Base-by-base conservation (phyloP, 1,140 invertebrate species). In the Ridgeia piscesae region DNA sequence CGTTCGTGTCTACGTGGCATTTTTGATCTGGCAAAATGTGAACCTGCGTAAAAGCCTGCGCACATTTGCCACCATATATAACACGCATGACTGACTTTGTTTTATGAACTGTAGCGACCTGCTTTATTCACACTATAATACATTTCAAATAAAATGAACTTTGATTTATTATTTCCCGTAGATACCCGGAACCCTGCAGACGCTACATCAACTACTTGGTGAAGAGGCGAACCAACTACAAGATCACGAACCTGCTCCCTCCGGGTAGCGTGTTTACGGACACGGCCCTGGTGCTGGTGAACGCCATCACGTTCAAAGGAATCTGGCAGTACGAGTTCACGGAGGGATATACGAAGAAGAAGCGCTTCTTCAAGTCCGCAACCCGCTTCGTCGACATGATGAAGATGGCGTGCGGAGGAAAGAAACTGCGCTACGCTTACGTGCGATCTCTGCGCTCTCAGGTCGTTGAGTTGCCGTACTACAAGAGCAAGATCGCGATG, bases 401-500 rank as follows among this genome's bases (percentile, higher is more conserved):
- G 58, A 9, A 21, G 2, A 77, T 77, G 58, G 58, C 58, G 58
- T 77, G 58, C 27, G 58, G 58, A 21, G 58, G 11, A 2, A 9
- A 2, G 4, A 77, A 2, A 4, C 27, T 77, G 11, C 58, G 58
- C 2, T 77, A 77, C 27, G 58, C 58, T 21, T 77, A 77, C 58
- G 58, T 77, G 58, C 6, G 17, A 21, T 77, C 58, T 4, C 11
- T 96, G 97, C 93, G 96, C 97, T 9, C 96, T 97, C 93, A 92
- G 34, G 96, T 97, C 1, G 94, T 98, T 6, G 97, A 98, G 95
- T 94, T 98, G 91, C 97, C 97, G 0, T 98, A 98, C 94, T 97
- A 98, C 94, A 97, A 98, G 31, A 97, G 97, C 88, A 97, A 97
- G 34, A 97, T 98, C 89, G 98, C 97, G 92, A 98, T 99, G 98